A percentile compares a stretch with the other conserved stretches of the same genome.
Evolutionary conservation across 2,113 vertebrate genomes (phyloP).

Genomic region (Eptesicus fuscus): DNA sequence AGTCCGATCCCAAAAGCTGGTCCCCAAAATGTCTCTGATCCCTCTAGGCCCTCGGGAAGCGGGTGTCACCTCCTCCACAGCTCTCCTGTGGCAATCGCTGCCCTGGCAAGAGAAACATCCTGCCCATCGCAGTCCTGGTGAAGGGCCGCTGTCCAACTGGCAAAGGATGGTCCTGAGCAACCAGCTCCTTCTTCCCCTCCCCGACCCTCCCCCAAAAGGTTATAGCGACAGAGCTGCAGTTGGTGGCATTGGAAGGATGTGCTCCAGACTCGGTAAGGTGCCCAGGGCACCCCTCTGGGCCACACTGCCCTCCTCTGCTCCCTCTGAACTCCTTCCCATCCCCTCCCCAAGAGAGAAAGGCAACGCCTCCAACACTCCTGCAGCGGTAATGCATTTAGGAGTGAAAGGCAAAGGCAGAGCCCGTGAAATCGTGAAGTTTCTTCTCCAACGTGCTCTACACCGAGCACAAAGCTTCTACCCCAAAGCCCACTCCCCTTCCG

Average conservation of each 20-base stretch:
- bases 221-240: background rate
- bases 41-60: conserved; percentile 44
- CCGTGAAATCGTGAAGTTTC: background rate
- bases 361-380: background rate
- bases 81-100: background rate
- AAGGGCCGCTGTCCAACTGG: background rate
- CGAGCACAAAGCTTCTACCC: background rate
- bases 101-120: background rate
- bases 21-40: conserved; percentile 20
- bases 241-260: background rate
- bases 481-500: background rate
- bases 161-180: background rate
- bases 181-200: background rate
- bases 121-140: background rate
- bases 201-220: accelerated
- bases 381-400: background rate
- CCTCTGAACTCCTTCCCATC: background rate
- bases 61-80: conserved; percentile 52
- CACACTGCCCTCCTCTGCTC: background rate
- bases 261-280: background rate
- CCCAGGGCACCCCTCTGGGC: background rate
- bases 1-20: conserved; percentile 25
- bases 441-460: background rate
- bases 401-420: background rate
- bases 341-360: background rate